A percentile compares a stretch with the other conserved stretches of the same genome.
phyloP scores from a whole-genome alignment of 2,888 invertebrate genomes.

The Acrobasis repandana region DNA sequence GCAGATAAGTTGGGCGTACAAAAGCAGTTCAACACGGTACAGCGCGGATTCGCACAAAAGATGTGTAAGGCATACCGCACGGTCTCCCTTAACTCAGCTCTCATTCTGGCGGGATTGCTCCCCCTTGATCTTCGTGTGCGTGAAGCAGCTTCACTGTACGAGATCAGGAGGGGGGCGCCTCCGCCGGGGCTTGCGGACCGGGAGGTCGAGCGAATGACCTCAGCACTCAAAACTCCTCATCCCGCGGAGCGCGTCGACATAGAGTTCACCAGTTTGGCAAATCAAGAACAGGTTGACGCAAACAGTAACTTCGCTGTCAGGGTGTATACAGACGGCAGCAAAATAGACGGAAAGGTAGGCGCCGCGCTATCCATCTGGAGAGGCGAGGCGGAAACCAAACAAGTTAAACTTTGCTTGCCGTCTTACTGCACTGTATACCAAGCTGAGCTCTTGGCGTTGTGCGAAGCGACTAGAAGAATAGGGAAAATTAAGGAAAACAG shows the following conservation, averaged over 20 bases:
- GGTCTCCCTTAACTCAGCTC: slow-evolving; percentile 28
- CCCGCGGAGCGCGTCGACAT: slow-evolving; percentile 22
- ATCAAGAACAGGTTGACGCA: slow-evolving; percentile 3
- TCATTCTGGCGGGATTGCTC: slow-evolving; percentile 5
- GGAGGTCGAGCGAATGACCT: slow-evolving; percentile 28
- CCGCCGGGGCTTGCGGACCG: slow-evolving; percentile 24
- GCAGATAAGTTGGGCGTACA: slow-evolving; percentile 1
- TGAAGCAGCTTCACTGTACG: slow-evolving; percentile 32
- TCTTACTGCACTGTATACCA: slow-evolving; percentile 17
- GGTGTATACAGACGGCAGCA: slow-evolving; percentile 27
- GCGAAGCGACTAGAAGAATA: slow-evolving; percentile 8
- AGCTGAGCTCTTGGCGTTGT: slow-evolving; percentile 29
- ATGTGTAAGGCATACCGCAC: slow-evolving; percentile 28
- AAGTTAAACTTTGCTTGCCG: slow-evolving; percentile 22
- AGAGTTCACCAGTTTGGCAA: slow-evolving; percentile 17
- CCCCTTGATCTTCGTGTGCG: slow-evolving; percentile 31
- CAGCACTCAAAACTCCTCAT: slow-evolving; percentile 19
- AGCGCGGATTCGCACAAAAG: slow-evolving; percentile 28
- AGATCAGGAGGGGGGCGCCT: slow-evolving; percentile 28
- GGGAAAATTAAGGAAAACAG: background rate
- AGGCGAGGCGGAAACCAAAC: slow-evolving; percentile 21
- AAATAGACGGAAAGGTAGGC: slow-evolving; percentile 24
- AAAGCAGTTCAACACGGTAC: slow-evolving; percentile 20
- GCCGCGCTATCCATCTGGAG: slow-evolving; percentile 29
- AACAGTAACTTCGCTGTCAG: background rate